phyloP scores from a whole-genome alignment of 2,888 invertebrate species.

The Theretra japonica region DNA sequence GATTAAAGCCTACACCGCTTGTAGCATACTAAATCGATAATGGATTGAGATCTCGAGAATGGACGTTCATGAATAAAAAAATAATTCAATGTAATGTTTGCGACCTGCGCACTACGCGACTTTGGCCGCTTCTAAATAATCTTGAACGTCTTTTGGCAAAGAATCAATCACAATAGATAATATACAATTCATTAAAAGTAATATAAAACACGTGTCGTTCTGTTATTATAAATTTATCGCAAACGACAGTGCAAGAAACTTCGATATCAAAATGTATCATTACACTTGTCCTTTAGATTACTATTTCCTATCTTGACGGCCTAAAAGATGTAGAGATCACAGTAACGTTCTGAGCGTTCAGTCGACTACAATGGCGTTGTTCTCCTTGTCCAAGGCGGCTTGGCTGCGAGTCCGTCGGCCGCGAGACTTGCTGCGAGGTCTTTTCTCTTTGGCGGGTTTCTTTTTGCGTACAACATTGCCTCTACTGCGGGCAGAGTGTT shows the following conservation, averaged over 20 bases:
- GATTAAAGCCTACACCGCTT: conserved; percentile 13
- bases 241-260: conserved; percentile 10
- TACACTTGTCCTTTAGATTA: conserved; percentile 32
- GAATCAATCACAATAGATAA: conserved; percentile 25
- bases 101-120: conserved; percentile 23
- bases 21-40: conserved; percentile 9
- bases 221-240: neutral
- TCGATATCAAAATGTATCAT: neutral
- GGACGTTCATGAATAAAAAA: conserved; percentile 12
- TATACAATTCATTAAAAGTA: conserved; percentile 23
- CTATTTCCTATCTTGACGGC: conserved; percentile 49
- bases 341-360: conserved; percentile 60
- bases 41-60: conserved; percentile 17
- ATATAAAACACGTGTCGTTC: conserved; percentile 11
- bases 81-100: neutral
- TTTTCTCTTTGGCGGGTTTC: conserved; percentile 66
- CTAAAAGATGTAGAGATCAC: conserved; percentile 67
- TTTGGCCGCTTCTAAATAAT: conserved; percentile 21
- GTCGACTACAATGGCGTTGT: conserved; percentile 62
- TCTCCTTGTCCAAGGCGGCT: conserved; percentile 61
- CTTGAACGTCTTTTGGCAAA: conserved; percentile 28
- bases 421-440: conserved; percentile 71
- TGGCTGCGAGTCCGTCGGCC: conserved; percentile 78
- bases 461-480: conserved; percentile 73
- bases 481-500: conserved; percentile 66